These are phyloP conservation scores for Trilocha varians DNA, from an alignment of 2,888 invertebrate genomes.

Conservation along the genomic window DNA sequence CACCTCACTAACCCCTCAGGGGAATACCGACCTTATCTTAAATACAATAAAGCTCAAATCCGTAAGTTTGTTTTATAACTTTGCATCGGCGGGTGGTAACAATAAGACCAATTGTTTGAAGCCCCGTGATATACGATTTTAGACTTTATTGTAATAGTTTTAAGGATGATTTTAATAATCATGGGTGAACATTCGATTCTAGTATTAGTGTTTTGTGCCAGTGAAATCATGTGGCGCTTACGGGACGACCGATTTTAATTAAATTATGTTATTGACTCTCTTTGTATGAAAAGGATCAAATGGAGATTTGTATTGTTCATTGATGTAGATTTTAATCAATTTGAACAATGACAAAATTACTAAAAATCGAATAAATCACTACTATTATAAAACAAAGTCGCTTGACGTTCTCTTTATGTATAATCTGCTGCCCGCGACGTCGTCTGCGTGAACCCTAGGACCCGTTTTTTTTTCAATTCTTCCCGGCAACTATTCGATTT, in stretches of 20 bases:
- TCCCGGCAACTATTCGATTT: too few relatives aligned
- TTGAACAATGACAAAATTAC: too few relatives aligned
- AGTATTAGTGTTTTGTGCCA: constrained; percentile 58
- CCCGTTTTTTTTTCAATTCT: too few relatives aligned
- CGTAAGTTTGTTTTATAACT: constrained; percentile 27
- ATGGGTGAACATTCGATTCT: constrained; percentile 42
- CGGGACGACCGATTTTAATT: constrained; percentile 17
- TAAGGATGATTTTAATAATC: not conserved
- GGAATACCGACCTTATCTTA: not conserved
- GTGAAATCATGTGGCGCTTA: constrained; percentile 48
- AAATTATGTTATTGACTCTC: constrained; percentile 6
- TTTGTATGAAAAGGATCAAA: too few relatives aligned
- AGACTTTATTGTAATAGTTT: not conserved
- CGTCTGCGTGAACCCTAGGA: too few relatives aligned
- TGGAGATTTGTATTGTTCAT: too few relatives aligned
- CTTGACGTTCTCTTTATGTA: too few relatives aligned
- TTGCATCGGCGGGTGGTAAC: constrained; percentile 61
- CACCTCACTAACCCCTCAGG: not conserved
- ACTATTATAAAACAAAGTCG: too few relatives aligned
- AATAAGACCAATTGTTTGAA: constrained; percentile 53
- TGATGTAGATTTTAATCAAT: too few relatives aligned
- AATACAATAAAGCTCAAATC: constrained; percentile 13
- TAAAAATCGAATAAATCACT: too few relatives aligned
- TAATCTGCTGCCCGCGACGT: too few relatives aligned
- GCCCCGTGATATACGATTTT: not conserved